Evolutionary conservation across 1,140 invertebrate species (phyloP).

Genomic region (Spodoptera frugiperda): DNA sequence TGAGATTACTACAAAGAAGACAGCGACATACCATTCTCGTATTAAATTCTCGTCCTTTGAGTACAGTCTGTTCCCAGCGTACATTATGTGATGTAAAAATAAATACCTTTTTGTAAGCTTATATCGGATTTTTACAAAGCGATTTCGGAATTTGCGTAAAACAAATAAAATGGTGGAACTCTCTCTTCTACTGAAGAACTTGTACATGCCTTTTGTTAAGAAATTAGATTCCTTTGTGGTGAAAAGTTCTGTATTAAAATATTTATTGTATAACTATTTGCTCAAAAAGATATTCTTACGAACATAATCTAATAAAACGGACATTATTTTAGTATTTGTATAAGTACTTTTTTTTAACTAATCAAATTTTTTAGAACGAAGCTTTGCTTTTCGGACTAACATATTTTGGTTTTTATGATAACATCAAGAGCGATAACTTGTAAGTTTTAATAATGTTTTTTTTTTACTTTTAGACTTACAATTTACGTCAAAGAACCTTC

Average conservation of each 20-base stretch:
- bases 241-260: not conserved
- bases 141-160: constrained; percentile 4
- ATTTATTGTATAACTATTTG: too few species aligned
- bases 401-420: too few species aligned
- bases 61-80: constrained; percentile 10
- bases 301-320: too few species aligned
- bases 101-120: constrained; percentile 15
- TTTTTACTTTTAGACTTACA: too few species aligned
- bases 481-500: too few species aligned
- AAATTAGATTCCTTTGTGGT: not conserved
- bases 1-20: constrained; percentile 27
- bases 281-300: too few species aligned
- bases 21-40: constrained; percentile 28
- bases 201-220: not conserved
- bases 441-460: not conserved
- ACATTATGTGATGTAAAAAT: not conserved
- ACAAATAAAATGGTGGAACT: constrained; percentile 2
- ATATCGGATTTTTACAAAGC: constrained; percentile 16
- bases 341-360: too few species aligned
- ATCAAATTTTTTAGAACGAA: too few species aligned
- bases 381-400: too few species aligned
- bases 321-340: too few species aligned
- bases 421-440: not conserved
- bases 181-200: not conserved
- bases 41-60: constrained; percentile 32